Conservation (phyloP, 1,140 invertebrate species). For the Neodiprion fabricii region DNA sequence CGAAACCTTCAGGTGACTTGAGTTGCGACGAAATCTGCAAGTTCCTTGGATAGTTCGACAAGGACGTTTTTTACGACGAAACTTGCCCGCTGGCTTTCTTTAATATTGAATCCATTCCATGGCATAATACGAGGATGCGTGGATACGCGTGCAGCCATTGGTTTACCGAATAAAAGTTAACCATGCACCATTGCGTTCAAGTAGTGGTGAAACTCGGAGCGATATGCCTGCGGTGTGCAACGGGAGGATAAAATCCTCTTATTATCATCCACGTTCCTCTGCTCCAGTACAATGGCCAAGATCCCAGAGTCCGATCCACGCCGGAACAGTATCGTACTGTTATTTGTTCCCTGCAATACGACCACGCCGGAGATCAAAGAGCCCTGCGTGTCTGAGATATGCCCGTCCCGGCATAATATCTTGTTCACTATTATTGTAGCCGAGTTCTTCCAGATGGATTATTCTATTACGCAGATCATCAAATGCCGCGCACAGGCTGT, state of each 20-base stretch:
- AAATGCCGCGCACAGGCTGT: slow-evolving; percentile 23
- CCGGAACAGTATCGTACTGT: slow-evolving; percentile 51
- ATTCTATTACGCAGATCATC: slow-evolving; percentile 53
- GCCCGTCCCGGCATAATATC: slow-evolving; percentile 44
- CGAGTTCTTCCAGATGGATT: slow-evolving; percentile 45
- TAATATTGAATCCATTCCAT: too few relatives aligned
- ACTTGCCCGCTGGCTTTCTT: too few relatives aligned
- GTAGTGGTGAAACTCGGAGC: neutral
- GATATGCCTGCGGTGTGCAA: neutral
- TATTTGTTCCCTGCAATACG: slow-evolving; percentile 51
- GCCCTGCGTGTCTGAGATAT: slow-evolving; percentile 40
- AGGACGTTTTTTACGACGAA: too few relatives aligned
- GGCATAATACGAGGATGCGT: too few relatives aligned
- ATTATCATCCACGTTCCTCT: neutral
- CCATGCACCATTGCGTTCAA: neutral
- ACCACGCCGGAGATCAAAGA: slow-evolving; percentile 49
- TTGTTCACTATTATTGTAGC: slow-evolving; percentile 48
- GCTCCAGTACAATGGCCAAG: slow-evolving; percentile 1
- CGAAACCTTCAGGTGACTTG: too few relatives aligned
- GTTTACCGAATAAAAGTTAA: neutral
- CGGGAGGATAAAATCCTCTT: neutral
- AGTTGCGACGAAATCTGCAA: too few relatives aligned
- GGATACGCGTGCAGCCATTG: neutral
- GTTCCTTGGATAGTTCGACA: too few relatives aligned
- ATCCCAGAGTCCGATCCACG: slow-evolving; percentile 35